Base-by-base conservation (phyloP, 2,113 vertebrate species). In the Psittacula cyanocephala region DNA sequence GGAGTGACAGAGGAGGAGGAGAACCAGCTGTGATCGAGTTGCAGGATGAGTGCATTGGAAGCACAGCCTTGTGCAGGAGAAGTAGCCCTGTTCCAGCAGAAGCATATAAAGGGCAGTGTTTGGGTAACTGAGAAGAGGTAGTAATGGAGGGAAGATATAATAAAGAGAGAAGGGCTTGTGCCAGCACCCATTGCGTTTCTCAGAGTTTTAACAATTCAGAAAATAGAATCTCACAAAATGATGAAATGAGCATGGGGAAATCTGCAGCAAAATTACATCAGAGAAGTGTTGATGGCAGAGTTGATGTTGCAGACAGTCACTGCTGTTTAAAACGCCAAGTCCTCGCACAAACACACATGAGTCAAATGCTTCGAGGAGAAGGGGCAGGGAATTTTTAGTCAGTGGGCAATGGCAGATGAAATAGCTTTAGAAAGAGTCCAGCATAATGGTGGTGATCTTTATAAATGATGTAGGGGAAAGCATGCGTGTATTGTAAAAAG, bases 1-100 rank as follows among this genome's bases (percentile, higher is more conserved):
- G 88, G 91, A 91, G 77, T 91, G 95, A 94, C 93, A 95, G 91
- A 96, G 93, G 89, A 97, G 95, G 95, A 97, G 96, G 96, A 97
- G 97, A 94, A 96, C 95, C 95, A 96, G 92, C 91, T 97, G 96
- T 94, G 96, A 97, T 79, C 5, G 25, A 96, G 91, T 88, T 96
- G 86, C 95, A 79, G 81, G 90, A 92, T 94, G 94, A 97, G 83
- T 87, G 62, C 86, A 83, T 94, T 96, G 92, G 91, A 97, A 75
- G 79, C 35, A 27, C 72, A 92, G 89, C 23, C 57, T 76, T 46
- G 37, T 81, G 44, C 87, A 52, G 79, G 89, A 90, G 85, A 94
- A 95, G 43, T 41, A 39, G 70, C 70, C 50, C 49, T 20, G 22
- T 57, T 97, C 91, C 95, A 95, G 93, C 80, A 96, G 87, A 86